phyloP scores from a whole-genome alignment of 2,888 invertebrate genomes.

The Ectemnius cavifrons region DNA sequence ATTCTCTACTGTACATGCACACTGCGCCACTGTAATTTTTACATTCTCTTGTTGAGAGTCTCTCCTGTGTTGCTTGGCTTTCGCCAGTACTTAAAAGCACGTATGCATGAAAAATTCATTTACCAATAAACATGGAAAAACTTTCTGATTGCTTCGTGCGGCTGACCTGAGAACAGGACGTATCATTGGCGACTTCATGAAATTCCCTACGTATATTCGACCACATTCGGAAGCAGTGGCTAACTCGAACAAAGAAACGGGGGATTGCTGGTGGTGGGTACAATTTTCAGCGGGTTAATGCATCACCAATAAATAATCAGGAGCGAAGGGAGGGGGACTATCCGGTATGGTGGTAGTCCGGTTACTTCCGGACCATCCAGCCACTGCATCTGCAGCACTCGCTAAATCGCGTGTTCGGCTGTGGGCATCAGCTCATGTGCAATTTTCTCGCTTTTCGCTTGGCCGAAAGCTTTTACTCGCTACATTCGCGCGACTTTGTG shows the following conservation, averaged over 20 bases:
- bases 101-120: too few relatives aligned
- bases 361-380: background rate
- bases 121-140: too few relatives aligned
- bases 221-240: background rate
- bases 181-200: background rate
- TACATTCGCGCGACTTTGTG: too few relatives aligned
- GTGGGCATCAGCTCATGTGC: constrained; percentile 14
- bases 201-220: background rate
- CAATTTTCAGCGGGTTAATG: constrained; percentile 33
- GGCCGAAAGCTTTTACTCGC: too few relatives aligned
- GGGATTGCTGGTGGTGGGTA: constrained; percentile 19
- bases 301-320: constrained; percentile 46
- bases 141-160: too few relatives aligned
- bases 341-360: too few relatives aligned
- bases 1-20: too few relatives aligned
- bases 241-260: constrained; percentile 5
- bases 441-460: constrained; percentile 29
- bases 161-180: too few relatives aligned
- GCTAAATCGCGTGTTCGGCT: constrained; percentile 30
- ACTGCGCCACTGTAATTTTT: too few relatives aligned
- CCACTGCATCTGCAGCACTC: constrained; percentile 14
- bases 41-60: too few relatives aligned
- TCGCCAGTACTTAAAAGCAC: too few relatives aligned
- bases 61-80: too few relatives aligned
- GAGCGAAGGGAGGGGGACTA: background rate